Evolutionary conservation across 1,140 invertebrate species (phyloP).

Genomic region (Drosophila mojavensis): DNA sequence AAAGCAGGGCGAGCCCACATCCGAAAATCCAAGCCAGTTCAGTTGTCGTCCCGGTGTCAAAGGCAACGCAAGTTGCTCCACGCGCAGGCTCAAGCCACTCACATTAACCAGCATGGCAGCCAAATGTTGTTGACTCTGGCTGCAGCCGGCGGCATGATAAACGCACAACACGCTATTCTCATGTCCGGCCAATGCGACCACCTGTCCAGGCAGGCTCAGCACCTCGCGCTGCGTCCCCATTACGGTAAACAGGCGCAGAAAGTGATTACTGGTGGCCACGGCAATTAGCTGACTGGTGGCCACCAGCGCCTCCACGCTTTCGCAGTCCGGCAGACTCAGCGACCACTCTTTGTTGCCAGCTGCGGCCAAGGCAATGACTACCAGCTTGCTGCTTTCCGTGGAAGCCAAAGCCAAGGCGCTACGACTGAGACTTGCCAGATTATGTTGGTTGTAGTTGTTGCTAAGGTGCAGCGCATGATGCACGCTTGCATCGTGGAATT

Average conservation of each 20-base stretch:
- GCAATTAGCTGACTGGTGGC: conserved; percentile 91
- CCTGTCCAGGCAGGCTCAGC: conserved; percentile 89
- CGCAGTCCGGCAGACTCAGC: conserved; percentile 89
- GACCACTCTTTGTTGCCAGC: conserved; percentile 96
- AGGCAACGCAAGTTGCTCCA: conserved; percentile 85
- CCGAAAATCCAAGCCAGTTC: conserved; percentile 93
- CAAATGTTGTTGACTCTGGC: conserved; percentile 86
- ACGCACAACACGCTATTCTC: conserved; percentile 90
- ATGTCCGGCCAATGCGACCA: conserved; percentile 87
- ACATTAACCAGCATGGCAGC: conserved; percentile 85
- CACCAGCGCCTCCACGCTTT: conserved; percentile 90
- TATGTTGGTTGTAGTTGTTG: conserved; percentile 91
- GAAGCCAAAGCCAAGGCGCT: conserved; percentile 92
- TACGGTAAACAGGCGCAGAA: conserved; percentile 92
- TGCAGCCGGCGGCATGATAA: conserved; percentile 88
- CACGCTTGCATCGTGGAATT: conserved; percentile 96
- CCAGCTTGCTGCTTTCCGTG: conserved; percentile 88
- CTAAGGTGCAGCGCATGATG: conserved; percentile 95
- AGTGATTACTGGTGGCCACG: conserved; percentile 89
- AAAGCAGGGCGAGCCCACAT: conserved; percentile 89
- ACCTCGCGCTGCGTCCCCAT: conserved; percentile 93
- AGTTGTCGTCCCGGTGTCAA: conserved; percentile 89
- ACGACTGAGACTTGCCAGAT: conserved; percentile 92
- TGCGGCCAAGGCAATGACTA: conserved; percentile 90
- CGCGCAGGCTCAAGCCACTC: conserved; percentile 61